Base-by-base conservation (phyloP, 64 coral and sea anemone species). In the Anthopleura sola region DNA sequence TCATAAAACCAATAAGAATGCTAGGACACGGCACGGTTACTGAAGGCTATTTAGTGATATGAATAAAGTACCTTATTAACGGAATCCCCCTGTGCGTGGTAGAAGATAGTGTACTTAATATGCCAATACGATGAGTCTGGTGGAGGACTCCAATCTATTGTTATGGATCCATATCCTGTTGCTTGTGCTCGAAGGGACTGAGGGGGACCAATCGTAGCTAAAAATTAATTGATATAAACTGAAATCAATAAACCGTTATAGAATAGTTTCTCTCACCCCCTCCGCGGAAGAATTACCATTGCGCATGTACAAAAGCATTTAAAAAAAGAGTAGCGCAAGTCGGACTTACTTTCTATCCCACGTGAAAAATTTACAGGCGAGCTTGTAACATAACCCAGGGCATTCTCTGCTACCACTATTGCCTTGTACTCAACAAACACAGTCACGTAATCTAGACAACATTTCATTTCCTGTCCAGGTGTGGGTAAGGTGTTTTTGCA, bases 401-500 rank as follows among this genome's bases (percentile, higher is more conserved):
- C 23, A 37, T 83, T 83, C 21, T 49, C n/a, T 7, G 82, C 55
- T 26, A 83, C 50, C 3, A 83, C 49, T 1, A 58, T 51, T 8
- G 82, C 82, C 55, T 83, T 51, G 82, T 83, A 83, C 13, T 38
- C 3, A 16, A 83, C n/a, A 36, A 83, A 83, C 50, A 83, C 2
- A 56, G 21, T 29, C 50, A 83, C 82, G 82, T 83, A 17, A 28
- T 83, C 32, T 57, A 83, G 28, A 57, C 82, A 83, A 33, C 82
- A 83, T 10, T 23, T 37, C 36, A 83, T 38, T 37, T 31, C 47
- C 31, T 29, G 21, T 60, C 82, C 50, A 55, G 51, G 31, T 34
- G 23, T 49, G 6, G 38, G 51, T 60, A 3, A 39, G 50, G 82
- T 34, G 31, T 31, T 56, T 38, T 36, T 53, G 55, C 82, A 83